These are phyloP conservation scores for Drosophila bunnanda DNA, from an alignment of 2,888 invertebrate genomes.

Conservation along the genomic window DNA sequence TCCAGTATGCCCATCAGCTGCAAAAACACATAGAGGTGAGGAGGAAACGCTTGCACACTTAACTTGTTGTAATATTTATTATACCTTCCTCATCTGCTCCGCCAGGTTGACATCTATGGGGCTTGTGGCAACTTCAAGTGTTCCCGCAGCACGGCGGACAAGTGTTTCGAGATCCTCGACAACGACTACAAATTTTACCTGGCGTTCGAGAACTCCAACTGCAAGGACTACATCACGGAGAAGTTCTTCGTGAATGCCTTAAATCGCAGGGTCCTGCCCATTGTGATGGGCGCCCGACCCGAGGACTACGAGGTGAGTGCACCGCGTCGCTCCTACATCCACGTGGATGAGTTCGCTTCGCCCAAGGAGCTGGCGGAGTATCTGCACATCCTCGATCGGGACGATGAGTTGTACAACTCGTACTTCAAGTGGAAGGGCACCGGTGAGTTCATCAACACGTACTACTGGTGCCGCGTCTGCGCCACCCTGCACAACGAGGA, in stretches of 20 bases:
- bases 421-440: constrained; percentile 98
- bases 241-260: constrained; percentile 98
- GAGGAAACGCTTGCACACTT: background rate
- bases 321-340: constrained; percentile 96
- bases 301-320: constrained; percentile 95
- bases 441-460: constrained; percentile 98
- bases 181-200: constrained; percentile 98
- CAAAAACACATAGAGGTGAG: constrained; percentile 90
- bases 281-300: constrained; percentile 97
- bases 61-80: background rate
- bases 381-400: constrained; percentile 92
- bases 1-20: constrained; percentile 94
- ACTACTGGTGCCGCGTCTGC: constrained; percentile 89
- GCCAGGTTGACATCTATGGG: constrained; percentile 94
- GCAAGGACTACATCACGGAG: constrained; percentile 97
- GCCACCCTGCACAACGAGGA: constrained; percentile 86
- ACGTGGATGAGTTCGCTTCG: constrained; percentile 97
- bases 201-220: constrained; percentile 98
- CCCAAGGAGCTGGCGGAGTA: constrained; percentile 95
- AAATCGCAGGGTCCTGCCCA: constrained; percentile 93
- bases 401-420: constrained; percentile 96
- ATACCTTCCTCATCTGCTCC: background rate
- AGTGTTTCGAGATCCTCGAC: constrained; percentile 95
- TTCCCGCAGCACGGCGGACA: constrained; percentile 91
- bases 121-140: constrained; percentile 94